Evolutionary conservation across 2,113 vertebrate genomes (phyloP).

Genomic region (Myotis lucifugus): DNA sequence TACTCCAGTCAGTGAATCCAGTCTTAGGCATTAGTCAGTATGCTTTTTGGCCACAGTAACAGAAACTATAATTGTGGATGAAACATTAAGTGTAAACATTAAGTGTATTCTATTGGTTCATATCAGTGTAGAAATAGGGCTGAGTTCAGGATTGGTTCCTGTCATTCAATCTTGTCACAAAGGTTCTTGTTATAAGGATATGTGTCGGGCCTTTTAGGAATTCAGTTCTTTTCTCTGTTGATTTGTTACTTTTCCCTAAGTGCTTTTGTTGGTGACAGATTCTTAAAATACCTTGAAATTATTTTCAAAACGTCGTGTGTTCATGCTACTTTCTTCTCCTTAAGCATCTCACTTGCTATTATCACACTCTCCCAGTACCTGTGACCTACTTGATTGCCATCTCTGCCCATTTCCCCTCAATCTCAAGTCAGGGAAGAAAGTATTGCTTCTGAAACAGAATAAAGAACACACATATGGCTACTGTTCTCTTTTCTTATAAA

Average conservation of each 20-base stretch:
- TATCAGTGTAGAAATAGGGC: neutral
- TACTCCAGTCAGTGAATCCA: too few relatives aligned
- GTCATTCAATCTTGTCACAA: neutral
- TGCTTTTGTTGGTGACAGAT: neutral
- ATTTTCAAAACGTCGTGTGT: neutral
- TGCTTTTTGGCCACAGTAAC: neutral
- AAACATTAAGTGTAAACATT: neutral
- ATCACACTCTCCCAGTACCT: neutral
- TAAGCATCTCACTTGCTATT: neutral
- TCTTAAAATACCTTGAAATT: neutral
- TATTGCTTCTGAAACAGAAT: conserved; percentile 40
- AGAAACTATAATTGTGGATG: neutral
- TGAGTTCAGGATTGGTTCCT: neutral
- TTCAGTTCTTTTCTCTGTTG: neutral
- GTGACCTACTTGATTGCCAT: neutral
- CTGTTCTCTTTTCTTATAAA: neutral
- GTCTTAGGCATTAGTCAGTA: neutral
- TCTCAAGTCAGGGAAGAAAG: neutral
- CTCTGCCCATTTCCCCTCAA: neutral
- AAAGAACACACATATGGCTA: neutral
- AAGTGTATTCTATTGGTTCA: neutral
- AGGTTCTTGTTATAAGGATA: neutral
- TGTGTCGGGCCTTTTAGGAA: neutral
- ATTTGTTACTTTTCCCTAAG: neutral
- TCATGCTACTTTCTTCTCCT: neutral